Evolutionary conservation across 2,888 invertebrate genomes (phyloP), one percentile per base, ranked within the genome.

Genomic region (Isotomurus palustris): DNA sequence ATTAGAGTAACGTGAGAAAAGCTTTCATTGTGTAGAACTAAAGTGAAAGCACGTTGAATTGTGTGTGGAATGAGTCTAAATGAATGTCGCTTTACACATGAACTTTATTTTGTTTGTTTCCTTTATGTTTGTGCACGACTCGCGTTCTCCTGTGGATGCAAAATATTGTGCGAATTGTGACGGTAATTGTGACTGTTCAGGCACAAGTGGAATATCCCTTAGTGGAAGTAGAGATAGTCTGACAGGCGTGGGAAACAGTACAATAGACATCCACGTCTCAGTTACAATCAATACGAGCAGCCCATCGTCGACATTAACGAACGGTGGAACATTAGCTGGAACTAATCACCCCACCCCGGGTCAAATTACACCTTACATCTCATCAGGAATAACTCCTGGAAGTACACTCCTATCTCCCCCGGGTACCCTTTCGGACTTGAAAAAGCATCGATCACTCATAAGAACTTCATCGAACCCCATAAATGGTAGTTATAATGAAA

Each of bases 381-480:
- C 24, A 5, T 22, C 22, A 4, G 50, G 50, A 38, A 38, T 50
- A 36, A 48, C 57, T 53, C 43, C 58, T 51, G 63, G 51, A 53
- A 58, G 52, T 50, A 45, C 62, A n/a, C 47, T 56, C 35, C 65
- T 62, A 54, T 62, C 70, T 21, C 64, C 67, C 32, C 71, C 72
- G 72, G 84, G 86, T 71, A 93, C 93, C 50, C 81, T 95, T 71
- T 87, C 93, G 53, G 93, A 94, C 77, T 80, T 94, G 75, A 95
- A 95, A 79, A 92, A 92, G 76, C 91, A 93, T 74, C 82, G 94
- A 66, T 84, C 90, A 64, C 88, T 70, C 22, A 60, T 53, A 32
- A 48, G 60, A 38, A 60, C 51, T 62, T 65, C 53, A 60, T 68
- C 61, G 47, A 63, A 63, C 52, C 60, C 63, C 35, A 59, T 49